phyloP scores from a whole-genome alignment of 2,888 invertebrate species.

The Macrophya alboannulata region DNA sequence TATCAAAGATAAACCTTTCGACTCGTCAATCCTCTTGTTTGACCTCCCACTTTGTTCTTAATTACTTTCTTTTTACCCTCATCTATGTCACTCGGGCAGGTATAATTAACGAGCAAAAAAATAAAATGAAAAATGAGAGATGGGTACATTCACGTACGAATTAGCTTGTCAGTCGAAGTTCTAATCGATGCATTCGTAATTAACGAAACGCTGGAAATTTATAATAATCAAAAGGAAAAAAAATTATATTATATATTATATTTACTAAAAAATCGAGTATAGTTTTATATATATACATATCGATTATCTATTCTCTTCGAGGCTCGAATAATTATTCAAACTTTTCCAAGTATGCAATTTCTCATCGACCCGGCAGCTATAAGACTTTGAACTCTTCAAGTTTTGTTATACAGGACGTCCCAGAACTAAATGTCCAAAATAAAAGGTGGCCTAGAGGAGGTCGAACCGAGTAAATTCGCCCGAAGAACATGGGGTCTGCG shows the following conservation, averaged over 20 bases:
- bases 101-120: constrained; percentile 1
- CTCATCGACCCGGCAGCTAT: background rate
- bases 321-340: background rate
- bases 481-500: no score
- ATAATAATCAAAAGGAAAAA: no score
- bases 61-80: constrained; percentile 3
- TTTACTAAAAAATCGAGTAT: no score
- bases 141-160: background rate
- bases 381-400: background rate
- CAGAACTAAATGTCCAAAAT: no score
- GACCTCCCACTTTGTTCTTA: background rate
- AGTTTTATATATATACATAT: no score
- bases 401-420: no score
- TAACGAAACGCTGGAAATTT: background rate
- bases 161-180: background rate
- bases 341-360: background rate
- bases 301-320: background rate
- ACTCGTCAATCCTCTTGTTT: background rate
- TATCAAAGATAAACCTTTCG: background rate
- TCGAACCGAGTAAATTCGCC: no score
- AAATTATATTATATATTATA: background rate
- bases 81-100: constrained; percentile 8
- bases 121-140: background rate
- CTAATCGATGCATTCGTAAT: background rate
- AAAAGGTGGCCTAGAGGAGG: no score